Base-by-base conservation (phyloP, 2,113 vertebrate genomes). In the Triplophysa tibetana region DNA sequence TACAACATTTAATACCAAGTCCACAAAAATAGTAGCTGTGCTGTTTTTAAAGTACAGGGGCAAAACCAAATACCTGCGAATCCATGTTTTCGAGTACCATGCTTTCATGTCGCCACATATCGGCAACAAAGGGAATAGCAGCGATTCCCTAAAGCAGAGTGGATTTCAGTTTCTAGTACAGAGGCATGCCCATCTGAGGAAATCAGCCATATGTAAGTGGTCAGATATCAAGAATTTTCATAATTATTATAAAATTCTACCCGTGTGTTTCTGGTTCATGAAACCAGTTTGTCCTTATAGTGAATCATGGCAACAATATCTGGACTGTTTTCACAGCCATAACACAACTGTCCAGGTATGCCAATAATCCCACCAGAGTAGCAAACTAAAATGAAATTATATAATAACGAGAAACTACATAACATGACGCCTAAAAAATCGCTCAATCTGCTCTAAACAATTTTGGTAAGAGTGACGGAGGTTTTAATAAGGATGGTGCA, bases 81-180 rank as follows among this genome's bases (percentile, higher is more conserved):
- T 62, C 52, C 50, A 19, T 45, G 8, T 26, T 24, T 74, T 33
- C 13, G n/a, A 21, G 23, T 48, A 63, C 26, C 58, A 29, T 58
- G 73, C 38, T 54, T 52, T 70, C 19, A 54, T 48, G 61, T 66
- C 60, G 77, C 81, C 73, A 78, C 70, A 14, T 85, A 38, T 64
- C 63, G 83, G 75, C 26, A 43, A 10, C 4, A 52, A 48, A 56
- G 2, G 29, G 63, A 77, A 80, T 33, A 4, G 54, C 74, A 76
- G 29, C 6, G 26, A 64, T 7, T 16, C 23, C 62, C 26, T 29
- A 64, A 3, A 13, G 14, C 38, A 1, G 29, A 24, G 29, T 56
- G 13, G 21, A 2, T 61, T 41, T 41, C 12, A 14, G 68, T 50
- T 3, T 19, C 41, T 50, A 41, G 26, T 54, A 60, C 19, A 70